Percentiles rank a stretch among this genome's conserved stretches.
phyloP scores from a whole-genome alignment of 2,113 vertebrate species.

The Upupa epops region DNA sequence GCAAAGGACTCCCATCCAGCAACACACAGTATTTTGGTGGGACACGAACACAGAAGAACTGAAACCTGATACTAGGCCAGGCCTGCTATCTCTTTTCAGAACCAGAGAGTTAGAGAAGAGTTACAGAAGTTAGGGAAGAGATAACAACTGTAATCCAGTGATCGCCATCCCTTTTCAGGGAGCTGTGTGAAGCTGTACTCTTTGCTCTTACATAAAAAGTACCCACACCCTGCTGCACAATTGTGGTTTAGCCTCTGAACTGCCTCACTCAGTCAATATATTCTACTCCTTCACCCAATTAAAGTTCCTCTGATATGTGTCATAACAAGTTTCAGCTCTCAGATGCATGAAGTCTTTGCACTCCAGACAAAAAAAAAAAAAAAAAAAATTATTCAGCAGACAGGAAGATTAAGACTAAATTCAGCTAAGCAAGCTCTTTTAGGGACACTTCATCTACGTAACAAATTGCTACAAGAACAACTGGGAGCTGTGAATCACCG shows the following conservation, averaged over 20 bases:
- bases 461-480: background rate
- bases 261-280: background rate
- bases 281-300: background rate
- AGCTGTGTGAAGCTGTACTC: accelerated
- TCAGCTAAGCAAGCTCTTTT: background rate
- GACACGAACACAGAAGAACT: background rate
- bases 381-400: no score
- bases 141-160: background rate
- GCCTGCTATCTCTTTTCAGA: background rate
- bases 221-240: accelerated
- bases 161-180: accelerated
- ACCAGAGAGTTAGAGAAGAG: accelerated
- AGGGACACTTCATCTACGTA: background rate
- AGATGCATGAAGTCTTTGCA: background rate
- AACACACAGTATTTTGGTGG: background rate
- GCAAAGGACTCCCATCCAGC: background rate
- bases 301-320: background rate
- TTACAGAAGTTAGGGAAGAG: background rate
- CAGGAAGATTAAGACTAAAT: background rate
- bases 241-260: background rate
- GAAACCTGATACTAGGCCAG: background rate
- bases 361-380: no score
- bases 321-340: background rate
- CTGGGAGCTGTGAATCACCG: background rate
- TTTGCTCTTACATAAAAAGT: background rate